Evolutionary conservation across 2,113 vertebrate species (phyloP).

Genomic region (Takifugu flavidus): DNA sequence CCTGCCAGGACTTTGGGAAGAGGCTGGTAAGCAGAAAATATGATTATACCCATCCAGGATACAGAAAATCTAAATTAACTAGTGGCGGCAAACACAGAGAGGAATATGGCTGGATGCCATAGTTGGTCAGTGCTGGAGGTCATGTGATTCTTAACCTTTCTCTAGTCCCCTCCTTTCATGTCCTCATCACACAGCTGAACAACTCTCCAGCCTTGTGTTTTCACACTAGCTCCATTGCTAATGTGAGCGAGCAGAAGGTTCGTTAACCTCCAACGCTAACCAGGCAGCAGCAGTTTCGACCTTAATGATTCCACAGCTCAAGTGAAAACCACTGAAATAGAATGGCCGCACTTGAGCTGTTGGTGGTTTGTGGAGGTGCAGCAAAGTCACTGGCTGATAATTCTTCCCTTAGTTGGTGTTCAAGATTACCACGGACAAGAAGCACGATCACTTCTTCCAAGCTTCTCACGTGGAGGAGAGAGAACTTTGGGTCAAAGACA

Average conservation of each 20-base stretch:
- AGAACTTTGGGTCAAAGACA: slow-evolving; percentile 91
- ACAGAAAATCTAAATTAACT: no score
- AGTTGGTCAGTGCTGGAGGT: no score
- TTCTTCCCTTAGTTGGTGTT: slow-evolving; percentile 85
- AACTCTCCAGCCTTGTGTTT: no score
- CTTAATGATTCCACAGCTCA: background rate
- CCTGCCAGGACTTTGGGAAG: slow-evolving; percentile 90
- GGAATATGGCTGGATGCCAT: background rate
- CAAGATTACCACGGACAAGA: slow-evolving; percentile 84
- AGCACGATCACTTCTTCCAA: slow-evolving; percentile 95
- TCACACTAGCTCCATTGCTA: no score
- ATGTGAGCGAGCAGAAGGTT: background rate
- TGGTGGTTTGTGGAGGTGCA: background rate
- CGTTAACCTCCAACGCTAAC: background rate
- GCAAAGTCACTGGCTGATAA: slow-evolving; percentile 1
- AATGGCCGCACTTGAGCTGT: no score
- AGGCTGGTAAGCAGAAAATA: slow-evolving; percentile 78
- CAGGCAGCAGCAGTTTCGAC: background rate
- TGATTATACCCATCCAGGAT: background rate
- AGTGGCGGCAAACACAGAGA: background rate
- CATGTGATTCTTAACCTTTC: no score
- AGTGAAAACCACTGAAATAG: background rate
- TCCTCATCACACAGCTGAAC: no score
- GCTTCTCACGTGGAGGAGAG: slow-evolving; percentile 89
- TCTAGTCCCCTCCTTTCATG: no score